Evolutionary conservation across 2,113 vertebrate species (phyloP).

Genomic region (Ameiurus melas): DNA sequence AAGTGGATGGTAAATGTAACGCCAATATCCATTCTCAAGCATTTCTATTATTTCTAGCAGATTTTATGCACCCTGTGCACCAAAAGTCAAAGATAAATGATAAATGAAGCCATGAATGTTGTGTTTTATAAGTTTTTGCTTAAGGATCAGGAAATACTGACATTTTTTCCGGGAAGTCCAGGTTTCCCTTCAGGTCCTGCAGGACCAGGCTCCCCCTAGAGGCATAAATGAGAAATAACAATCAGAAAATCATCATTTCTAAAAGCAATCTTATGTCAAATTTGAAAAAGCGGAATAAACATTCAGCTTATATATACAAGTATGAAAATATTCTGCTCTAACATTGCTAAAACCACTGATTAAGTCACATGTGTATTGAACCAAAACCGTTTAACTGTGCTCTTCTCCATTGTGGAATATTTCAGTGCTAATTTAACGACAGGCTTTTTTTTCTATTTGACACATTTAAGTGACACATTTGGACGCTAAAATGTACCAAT

Average conservation of each 20-base stretch:
- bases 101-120: not conserved
- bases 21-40: not conserved
- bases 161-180: conserved; percentile 66
- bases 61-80: not conserved
- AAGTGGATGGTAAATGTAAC: not conserved
- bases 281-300: not conserved
- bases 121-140: not conserved
- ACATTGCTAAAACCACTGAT: not conserved
- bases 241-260: not conserved
- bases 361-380: not conserved
- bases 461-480: not conserved
- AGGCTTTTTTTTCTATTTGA: not conserved
- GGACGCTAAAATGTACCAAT: too few species aligned
- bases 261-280: not conserved
- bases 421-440: not conserved
- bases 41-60: not conserved
- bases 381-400: not conserved
- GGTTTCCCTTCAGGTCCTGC: conserved; percentile 65
- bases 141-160: conserved; percentile 51
- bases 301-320: not conserved
- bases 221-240: conserved; percentile 23
- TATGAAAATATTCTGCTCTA: not conserved
- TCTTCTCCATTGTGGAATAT: not conserved
- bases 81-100: not conserved
- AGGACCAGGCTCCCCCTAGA: conserved; percentile 71